Percentiles rank a stretch among this genome's conserved stretches.
These are phyloP conservation scores for Drosophila stalkeri DNA, from an alignment of 2,888 invertebrate species.

Conservation along the genomic window DNA sequence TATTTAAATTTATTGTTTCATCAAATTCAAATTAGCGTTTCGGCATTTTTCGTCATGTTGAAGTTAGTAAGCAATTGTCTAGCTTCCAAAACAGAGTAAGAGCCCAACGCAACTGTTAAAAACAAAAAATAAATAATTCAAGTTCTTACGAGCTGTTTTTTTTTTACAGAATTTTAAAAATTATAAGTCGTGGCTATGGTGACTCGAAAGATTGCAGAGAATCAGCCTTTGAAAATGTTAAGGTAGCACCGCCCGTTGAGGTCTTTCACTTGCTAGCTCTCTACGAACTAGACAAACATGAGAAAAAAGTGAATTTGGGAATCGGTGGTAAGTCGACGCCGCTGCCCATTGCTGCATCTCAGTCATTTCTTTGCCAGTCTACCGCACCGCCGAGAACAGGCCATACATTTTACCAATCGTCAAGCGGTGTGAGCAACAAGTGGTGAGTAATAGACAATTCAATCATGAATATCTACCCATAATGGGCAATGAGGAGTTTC, in stretches of 20 bases:
- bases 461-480: conserved; percentile 45
- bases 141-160: not conserved
- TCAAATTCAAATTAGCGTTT: not conserved
- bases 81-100: conserved; percentile 4
- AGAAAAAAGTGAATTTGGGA: conserved; percentile 39
- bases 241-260: conserved; percentile 24
- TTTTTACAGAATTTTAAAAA: not conserved
- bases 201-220: not conserved
- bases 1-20: not conserved
- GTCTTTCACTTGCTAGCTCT: conserved; percentile 19
- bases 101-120: not conserved
- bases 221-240: conserved; percentile 6
- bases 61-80: not conserved
- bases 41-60: not conserved
- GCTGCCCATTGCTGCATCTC: not conserved
- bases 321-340: conserved; percentile 32
- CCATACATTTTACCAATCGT: conserved; percentile 37
- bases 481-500: conserved; percentile 25
- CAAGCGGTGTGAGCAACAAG: conserved; percentile 20
- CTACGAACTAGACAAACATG: conserved; percentile 13
- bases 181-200: not conserved
- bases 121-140: not conserved
- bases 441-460: conserved; percentile 12
- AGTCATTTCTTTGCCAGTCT: conserved; percentile 15
- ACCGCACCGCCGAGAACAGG: conserved; percentile 29